Evolutionary conservation across 2,113 vertebrate species (phyloP).

Genomic region (Epinephelus moara): DNA sequence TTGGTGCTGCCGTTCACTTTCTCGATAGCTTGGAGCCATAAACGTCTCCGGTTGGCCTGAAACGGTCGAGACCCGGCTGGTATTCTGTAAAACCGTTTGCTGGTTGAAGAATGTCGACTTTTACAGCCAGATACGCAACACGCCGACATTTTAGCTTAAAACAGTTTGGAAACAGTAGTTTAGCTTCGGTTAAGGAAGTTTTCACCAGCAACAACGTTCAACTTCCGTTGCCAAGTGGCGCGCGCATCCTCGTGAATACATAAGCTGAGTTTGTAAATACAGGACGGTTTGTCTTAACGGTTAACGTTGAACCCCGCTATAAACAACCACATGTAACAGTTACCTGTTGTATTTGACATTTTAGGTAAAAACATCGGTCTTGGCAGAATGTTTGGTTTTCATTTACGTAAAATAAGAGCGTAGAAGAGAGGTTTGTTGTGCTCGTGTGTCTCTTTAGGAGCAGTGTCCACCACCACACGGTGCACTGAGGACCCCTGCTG

Average conservation of each 20-base stretch:
- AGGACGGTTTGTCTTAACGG: background rate
- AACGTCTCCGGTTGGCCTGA: constrained; percentile 33
- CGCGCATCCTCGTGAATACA: constrained; percentile 17
- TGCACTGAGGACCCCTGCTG: constrained; percentile 55
- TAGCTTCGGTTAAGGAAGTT: constrained; percentile 36
- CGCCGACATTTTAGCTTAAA: constrained; percentile 25
- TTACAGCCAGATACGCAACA: constrained; percentile 66
- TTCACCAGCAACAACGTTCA: background rate
- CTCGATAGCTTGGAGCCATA: constrained; percentile 57
- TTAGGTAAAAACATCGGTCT: fast-evolving
- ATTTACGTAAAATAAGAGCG: background rate
- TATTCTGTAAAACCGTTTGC: constrained; percentile 43
- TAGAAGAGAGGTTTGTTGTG: too few species aligned
- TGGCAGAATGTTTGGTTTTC: background rate
- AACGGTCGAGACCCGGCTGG: constrained; percentile 17
- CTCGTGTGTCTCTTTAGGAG: background rate
- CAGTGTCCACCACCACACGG: background rate
- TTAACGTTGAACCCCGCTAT: too few species aligned
- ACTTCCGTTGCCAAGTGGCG: constrained; percentile 66
- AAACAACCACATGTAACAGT: too few species aligned
- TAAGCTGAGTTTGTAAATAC: too few species aligned
- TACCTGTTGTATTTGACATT: background rate
- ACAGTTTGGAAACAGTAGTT: fast-evolving
- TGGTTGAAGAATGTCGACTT: background rate
- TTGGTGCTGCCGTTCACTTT: constrained; percentile 25